These are phyloP conservation scores for Gnathochromis pfefferi DNA, from an alignment of 2,113 vertebrate genomes.

Conservation along the genomic window DNA sequence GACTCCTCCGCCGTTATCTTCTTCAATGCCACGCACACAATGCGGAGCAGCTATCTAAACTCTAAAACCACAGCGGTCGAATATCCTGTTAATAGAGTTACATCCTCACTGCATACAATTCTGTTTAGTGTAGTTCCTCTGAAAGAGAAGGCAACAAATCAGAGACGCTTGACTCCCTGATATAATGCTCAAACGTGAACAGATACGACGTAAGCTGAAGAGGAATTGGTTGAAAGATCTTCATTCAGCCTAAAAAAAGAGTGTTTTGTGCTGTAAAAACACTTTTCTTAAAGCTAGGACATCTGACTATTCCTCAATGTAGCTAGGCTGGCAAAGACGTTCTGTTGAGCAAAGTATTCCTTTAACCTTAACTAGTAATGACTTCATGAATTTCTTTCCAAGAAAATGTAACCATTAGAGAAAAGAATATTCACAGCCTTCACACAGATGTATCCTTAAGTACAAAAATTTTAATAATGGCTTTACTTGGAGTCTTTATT, in stretches of 20 bases:
- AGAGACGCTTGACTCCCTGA: fast-evolving
- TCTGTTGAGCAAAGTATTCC: neutral
- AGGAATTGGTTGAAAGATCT: neutral
- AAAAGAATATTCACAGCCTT: neutral
- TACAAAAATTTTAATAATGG: fast-evolving
- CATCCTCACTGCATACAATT: neutral
- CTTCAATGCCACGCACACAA: neutral
- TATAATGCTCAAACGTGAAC: neutral
- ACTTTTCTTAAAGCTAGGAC: neutral
- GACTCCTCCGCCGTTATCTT: neutral
- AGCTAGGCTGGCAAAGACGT: neutral
- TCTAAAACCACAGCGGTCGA: neutral
- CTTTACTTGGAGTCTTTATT: neutral
- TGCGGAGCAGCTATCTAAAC: neutral
- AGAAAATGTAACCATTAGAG: neutral
- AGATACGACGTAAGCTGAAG: neutral
- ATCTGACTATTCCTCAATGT: neutral
- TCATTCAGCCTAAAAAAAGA: neutral
- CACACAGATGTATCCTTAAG: neutral
- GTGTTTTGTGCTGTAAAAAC: neutral
- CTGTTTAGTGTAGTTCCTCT: neutral
- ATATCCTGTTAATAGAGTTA: neutral
- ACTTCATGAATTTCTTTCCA: neutral
- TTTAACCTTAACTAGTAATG: neutral
- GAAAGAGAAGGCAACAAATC: neutral